Evolutionary conservation across 2,113 vertebrate species (phyloP), one percentile per base, ranked within the genome.

Genomic region (Boulengeromyrus knoepffleri): DNA sequence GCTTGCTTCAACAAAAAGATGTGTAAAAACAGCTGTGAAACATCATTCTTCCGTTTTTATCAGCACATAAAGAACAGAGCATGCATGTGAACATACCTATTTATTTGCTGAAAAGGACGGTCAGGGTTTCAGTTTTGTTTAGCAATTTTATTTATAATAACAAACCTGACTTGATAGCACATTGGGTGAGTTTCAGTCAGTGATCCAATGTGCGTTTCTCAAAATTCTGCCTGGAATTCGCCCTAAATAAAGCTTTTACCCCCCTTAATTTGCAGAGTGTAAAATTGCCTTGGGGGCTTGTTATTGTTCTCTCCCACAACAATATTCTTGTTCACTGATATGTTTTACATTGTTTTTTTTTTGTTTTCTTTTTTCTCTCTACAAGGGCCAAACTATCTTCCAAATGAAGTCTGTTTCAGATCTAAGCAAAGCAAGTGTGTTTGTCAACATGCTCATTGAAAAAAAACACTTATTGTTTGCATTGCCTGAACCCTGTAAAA

Each of bases 381-480:
- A 17, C 85, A 58, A 87, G 56, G 42, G 62, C 9, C 19, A 84
- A 19, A 47, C 88, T 42, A 49, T 47, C 49, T 53, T 89, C 42
- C 36, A 31, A 90, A 80, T 53, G 58, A 66, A 12, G 53, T 87
- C 21, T 58, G 62, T 91, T 90, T 89, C 49, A 86, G 24, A 85
- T 62, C 24, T n/a, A 77, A 89, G 90, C 84, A 4, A 66, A 90
- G 86, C 77, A 62, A 53, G 90, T 90, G 89, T 24, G 90, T 91
- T 91, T 91, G 62, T 87, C 89, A 74, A 89, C 84, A 90, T 9
- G 27, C 88, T 91, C 46, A 85, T 89, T 91, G 88, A 36, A 91
- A 91, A 85, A 49, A 5, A 87, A 46, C 58, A 89, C 3, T 90
- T 17, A 89, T 45, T 90, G 87, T 42, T 19, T 15, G 31, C 17